Evolutionary conservation across 2,797 vertebrate genomes (phyloP), one percentile per base, ranked within the genome.

Genomic region (Agapornis canus): DNA sequence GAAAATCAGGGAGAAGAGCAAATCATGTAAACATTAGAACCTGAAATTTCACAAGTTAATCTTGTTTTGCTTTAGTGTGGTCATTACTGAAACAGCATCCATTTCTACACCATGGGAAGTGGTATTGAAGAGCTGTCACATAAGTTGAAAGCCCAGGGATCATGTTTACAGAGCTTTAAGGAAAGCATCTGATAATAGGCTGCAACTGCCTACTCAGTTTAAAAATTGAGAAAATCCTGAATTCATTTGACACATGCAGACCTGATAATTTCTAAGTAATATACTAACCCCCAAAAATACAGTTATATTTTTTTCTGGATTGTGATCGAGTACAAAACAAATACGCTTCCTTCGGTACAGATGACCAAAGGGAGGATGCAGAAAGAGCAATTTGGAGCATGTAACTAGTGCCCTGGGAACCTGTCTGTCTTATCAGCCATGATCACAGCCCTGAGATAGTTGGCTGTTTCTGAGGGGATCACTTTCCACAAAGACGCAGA

Each of bases 1-100:
- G 43, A 94, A 91, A 71, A 70, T 85, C n/a, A n/a, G 1, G 1
- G 73, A 75, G 47, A 69, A 59, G 49, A 92, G 32, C 59, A 76
- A 90, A 65, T 90, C 27, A 11, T 91, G 32, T 91, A 94, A 94
- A 83, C 79, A 64, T 17, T 52, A 35, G 86, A 87, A 8, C 37
- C 82, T 96, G 76, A 87, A 13, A 85, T 94, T 94, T 96, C 89
- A 91, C 72, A 43, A 81, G 82, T 86, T 96, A 92, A 92, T 94
- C 82, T 94, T 94, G 54, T 91, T 96, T 92, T 90, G 49, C 63
- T 70, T 86, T 63, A 42, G 7, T 40, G 13, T 82, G 39, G 49
- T 90, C 45, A 31, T 94, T 95, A 94, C n/a, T 95, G 86, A 92
- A 93, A 92, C 66, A 89, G 39, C 92, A 86, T 88, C 83, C 70